Conservation (phyloP, 2,113 vertebrate species). For the Polypterus senegalus region DNA sequence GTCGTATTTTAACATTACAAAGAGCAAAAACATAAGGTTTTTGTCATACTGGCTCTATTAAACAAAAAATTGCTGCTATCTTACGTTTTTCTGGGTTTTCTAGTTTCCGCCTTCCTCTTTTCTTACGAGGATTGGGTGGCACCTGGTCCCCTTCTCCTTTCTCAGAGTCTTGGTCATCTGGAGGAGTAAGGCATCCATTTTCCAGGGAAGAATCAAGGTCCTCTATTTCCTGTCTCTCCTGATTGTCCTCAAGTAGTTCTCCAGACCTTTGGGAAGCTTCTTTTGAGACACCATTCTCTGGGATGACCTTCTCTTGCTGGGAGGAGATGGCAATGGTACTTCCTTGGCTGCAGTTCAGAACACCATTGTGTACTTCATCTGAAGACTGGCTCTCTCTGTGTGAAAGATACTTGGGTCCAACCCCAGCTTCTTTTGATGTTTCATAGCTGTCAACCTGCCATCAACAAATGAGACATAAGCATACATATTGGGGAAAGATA, state of each 20-base stretch:
- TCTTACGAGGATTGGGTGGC: constrained; percentile 47
- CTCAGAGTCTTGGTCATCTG: constrained; percentile 54
- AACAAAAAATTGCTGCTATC: constrained; percentile 23
- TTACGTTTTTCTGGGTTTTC: constrained; percentile 71
- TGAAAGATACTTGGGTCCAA: constrained; percentile 53
- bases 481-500: too few species aligned
- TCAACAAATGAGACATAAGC: too few species aligned
- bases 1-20: too few species aligned
- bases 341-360: constrained; percentile 36
- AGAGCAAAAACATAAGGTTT: too few species aligned
- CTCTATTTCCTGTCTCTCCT: constrained; percentile 14
- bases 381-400: constrained; percentile 49
- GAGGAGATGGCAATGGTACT: constrained; percentile 28
- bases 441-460: constrained; percentile 64
- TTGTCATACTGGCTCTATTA: too few species aligned
- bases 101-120: constrained; percentile 71
- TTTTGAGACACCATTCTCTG: constrained; percentile 54
- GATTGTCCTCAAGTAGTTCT: constrained; percentile 28
- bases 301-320: constrained; percentile 51
- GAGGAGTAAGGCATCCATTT: constrained; percentile 64
- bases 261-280: constrained; percentile 31
- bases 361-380: constrained; percentile 72
- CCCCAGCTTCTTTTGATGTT: constrained; percentile 50
- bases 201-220: constrained; percentile 56
- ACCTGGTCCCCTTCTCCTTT: constrained; percentile 58